These are phyloP conservation scores for Podiceps cristatus DNA, from an alignment of 2,113 vertebrate genomes.

Conservation along the genomic window DNA sequence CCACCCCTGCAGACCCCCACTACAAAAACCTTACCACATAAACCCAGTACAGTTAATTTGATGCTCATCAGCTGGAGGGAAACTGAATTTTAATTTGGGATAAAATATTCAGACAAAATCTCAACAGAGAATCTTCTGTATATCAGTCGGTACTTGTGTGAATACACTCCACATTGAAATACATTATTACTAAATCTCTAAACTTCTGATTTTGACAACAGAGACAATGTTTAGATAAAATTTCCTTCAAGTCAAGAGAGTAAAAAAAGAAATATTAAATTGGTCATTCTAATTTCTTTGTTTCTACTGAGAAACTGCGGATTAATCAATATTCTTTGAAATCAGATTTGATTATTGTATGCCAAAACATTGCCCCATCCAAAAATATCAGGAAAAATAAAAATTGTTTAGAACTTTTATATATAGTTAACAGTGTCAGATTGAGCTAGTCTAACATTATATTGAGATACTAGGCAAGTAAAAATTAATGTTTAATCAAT, in stretches of 20 bases:
- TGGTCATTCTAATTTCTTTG: background rate
- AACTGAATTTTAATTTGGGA: background rate
- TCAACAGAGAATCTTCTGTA: background rate
- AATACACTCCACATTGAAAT: background rate
- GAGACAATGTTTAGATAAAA: background rate
- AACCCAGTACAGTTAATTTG: background rate
- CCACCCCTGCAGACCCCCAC: background rate
- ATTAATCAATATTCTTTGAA: background rate
- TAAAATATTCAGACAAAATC: background rate
- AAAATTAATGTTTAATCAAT: constrained; percentile 45
- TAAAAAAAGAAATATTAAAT: background rate
- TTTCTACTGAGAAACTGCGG: background rate
- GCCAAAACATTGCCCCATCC: background rate
- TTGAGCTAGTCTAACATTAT: background rate
- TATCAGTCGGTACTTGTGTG: background rate
- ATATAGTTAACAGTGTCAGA: background rate
- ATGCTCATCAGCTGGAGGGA: background rate
- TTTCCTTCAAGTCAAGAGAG: background rate
- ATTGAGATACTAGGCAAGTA: constrained; percentile 22
- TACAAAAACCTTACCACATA: background rate
- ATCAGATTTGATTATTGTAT: background rate
- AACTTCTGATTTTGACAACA: background rate
- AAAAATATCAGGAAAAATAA: background rate
- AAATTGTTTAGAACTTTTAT: background rate
- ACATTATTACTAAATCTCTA: background rate